Evolutionary conservation across 2,888 invertebrate species (phyloP), one percentile per base, ranked within the genome.

Genomic region (Perdita meconis): DNA sequence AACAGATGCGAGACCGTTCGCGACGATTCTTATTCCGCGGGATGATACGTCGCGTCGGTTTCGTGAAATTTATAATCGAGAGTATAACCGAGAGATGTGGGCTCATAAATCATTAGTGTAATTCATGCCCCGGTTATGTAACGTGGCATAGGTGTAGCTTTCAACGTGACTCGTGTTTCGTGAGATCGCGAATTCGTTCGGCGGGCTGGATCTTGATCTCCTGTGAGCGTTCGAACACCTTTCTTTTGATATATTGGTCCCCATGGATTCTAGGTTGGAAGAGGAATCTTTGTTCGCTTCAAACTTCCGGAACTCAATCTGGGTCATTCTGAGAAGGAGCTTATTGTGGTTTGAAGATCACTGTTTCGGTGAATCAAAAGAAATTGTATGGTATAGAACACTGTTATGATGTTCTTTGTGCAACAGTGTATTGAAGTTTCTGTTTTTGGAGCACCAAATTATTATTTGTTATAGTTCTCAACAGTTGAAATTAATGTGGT

Each of bases 51-150:
- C 40, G 5, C 36, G n/a, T n/a, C n/a, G n/a, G n/a, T n/a, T 12
- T 36, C 57, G 36, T 36, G 57, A 57, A 73, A 73, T 74, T 57
- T 51, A 73, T 73, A 73, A 74, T 73, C 50, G 10, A 26, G 42
- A 19, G 22, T 36, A 13, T 24, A 22, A 1, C n/a, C 56, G n/a
- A 24, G n/a, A 24, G 16, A 51, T 55, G 26, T 50, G 42, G 1
- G 24, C 50, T 57, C 63, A 22, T 63, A 63, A 73, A 72, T 72
- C 63, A 42, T 72, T 50, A 36, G 40, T 59, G 38, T 64, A 74
- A 74, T 74, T 51, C 30, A 36, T 22, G 51, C 16, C 51, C n/a
- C 16, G n/a, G 75, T 74, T 74, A 53, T 8, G 75, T 44, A 74
- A 74, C 10, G 6, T 0, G 16, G 22, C n/a, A 38, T 26, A 56